Base-by-base conservation (phyloP, 2,888 invertebrate species). In the Scelioninae gen. 2 region DNA sequence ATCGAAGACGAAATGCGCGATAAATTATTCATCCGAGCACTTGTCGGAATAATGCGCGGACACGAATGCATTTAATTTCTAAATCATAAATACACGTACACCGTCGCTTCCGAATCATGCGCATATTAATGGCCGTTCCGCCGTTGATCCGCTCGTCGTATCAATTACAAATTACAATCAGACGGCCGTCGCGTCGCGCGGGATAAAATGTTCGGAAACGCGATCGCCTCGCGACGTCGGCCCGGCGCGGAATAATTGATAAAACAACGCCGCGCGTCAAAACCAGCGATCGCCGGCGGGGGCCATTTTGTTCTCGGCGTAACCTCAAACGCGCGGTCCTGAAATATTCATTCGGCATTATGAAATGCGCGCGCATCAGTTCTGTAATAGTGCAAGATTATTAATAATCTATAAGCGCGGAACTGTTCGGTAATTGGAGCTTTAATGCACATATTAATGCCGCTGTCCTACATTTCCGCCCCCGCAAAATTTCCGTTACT, bases 341-440 rank as follows among this genome's bases (percentile, higher is more conserved):
- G 65, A 64, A 72, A 72, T 65, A 72, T 72, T 72, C 57, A 72
- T 65, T 45, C 10, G 45, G 18, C 53, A 65, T 72, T 72, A 72
- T 72, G 60, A 60, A 72, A 65, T 65, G 58, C 65, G 18, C 65
- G 45, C 19, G 10, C 48, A 72, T 58, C 55, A 33, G 61, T 16
- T 13, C 46, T 19, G 72, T 65, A 72, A 72, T 70, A 61, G 65
- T 22, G 60, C 52, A 57, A 50, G 61, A 50, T 55, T 65, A 67
- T 65, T 67, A 72, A 72, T 72, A 60, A 72, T 37, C 53, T 31
- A 61, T 65, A 48, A 53, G 37, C 55, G 65, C 43, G 28, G 46
- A 65, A 72, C 71, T 43, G 60, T 53, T 58, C 64, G 48, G 71
- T 71, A 71, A 71, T 71, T 71, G 58, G 57, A 35, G 55, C 48